A percentile compares a stretch with the other conserved stretches of the same genome.
These are phyloP conservation scores for Lepisosteus osseus DNA, from an alignment of 2,113 vertebrate genomes.

Conservation along the genomic window DNA sequence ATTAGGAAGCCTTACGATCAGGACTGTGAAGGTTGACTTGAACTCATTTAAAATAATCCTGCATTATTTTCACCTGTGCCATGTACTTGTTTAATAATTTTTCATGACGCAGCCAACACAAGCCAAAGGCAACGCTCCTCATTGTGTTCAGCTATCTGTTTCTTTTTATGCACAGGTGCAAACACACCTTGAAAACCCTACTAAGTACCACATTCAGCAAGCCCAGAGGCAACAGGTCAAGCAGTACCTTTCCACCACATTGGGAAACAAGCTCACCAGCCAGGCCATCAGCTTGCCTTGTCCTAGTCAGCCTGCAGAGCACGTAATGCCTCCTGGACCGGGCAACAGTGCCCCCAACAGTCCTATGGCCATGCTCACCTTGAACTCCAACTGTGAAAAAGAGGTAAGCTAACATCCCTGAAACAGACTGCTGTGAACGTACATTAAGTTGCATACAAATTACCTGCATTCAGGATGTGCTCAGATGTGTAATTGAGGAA, in stretches of 20 bases:
- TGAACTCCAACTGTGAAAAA: conserved; percentile 88
- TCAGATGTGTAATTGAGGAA: too few relatives aligned
- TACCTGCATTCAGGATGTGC: too few relatives aligned
- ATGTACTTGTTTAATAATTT: too few relatives aligned
- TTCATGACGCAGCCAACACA: too few relatives aligned
- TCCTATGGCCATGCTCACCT: conserved; percentile 96
- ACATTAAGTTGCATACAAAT: too few relatives aligned
- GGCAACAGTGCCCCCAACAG: conserved; percentile 98
- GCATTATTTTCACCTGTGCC: too few relatives aligned
- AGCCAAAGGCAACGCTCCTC: too few relatives aligned
- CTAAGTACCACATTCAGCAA: conserved; percentile 95
- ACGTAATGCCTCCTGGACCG: conserved; percentile 88
- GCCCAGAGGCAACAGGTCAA: conserved; percentile 94
- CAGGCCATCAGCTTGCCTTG: conserved; percentile 92
- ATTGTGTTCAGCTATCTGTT: neutral
- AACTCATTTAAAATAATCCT: too few relatives aligned
- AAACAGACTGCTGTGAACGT: too few relatives aligned
- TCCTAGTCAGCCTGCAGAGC: conserved; percentile 85
- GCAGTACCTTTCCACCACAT: conserved; percentile 91
- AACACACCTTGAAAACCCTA: conserved; percentile 92
- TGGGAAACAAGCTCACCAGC: conserved; percentile 86
- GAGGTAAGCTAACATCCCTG: conserved; percentile 62
- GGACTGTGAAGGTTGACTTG: too few relatives aligned
- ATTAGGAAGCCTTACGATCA: too few relatives aligned
- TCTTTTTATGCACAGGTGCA: conserved; percentile 71